Evolutionary conservation across 2,888 invertebrate genomes (phyloP).

Genomic region (Polydesmus complanatus): DNA sequence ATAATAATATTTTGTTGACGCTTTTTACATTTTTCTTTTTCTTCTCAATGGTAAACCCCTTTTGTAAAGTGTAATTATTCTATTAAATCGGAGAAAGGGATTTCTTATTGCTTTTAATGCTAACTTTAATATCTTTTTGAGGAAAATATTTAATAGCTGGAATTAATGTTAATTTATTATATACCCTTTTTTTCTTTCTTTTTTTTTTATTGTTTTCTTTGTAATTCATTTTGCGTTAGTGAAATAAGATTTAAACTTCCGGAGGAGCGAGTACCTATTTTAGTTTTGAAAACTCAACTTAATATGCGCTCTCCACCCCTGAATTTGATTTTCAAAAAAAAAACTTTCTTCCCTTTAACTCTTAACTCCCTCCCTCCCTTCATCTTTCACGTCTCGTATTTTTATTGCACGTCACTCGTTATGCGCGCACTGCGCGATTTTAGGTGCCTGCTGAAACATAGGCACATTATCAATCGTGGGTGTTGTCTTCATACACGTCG

Average conservation of each 20-base stretch:
- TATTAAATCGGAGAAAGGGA: no score
- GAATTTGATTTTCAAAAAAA: background rate
- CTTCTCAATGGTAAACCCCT: no score
- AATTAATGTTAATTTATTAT: background rate
- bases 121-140: no score
- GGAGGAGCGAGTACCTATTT: background rate
- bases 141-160: background rate
- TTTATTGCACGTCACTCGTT: no score
- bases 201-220: no score
- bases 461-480: background rate
- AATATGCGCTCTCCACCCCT: background rate
- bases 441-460: no score
- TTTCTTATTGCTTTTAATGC: background rate
- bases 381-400: background rate
- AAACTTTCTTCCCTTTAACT: background rate
- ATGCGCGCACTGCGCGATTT: no score
- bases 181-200: background rate
- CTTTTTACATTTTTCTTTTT: no score
- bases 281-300: background rate
- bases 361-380: background rate
- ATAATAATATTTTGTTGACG: no score
- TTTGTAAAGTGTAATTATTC: background rate
- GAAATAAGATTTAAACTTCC: background rate
- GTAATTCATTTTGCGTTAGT: no score
- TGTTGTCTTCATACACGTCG: background rate